Conservation (phyloP, 2,888 invertebrate genomes). For the Chrysomela aeneicollis region DNA sequence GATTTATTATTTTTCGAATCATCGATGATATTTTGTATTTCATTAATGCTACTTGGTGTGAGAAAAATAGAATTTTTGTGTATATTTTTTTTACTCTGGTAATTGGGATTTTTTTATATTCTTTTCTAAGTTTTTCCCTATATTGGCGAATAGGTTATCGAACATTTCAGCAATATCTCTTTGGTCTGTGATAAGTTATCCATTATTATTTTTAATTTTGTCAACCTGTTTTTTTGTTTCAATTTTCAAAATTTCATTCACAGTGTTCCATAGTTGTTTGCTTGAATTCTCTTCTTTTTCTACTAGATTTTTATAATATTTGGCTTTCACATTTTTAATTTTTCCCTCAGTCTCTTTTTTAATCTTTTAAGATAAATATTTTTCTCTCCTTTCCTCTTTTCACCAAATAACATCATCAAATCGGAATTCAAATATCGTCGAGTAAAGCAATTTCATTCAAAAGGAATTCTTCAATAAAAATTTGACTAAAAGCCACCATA, state of each 20-base stretch:
- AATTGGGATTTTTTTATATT: neutral
- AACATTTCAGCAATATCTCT: conserved; percentile 3
- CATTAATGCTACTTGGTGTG: neutral
- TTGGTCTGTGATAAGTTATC: neutral
- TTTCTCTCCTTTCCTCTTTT: too few species aligned
- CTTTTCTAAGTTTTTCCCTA: conserved; percentile 1
- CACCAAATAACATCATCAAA: too few species aligned
- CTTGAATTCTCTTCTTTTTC: neutral
- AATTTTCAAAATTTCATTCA: neutral
- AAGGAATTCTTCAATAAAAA: too few species aligned
- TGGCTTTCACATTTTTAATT: neutral
- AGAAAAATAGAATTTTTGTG: neutral
- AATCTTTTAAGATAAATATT: neutral
- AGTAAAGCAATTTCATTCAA: too few species aligned
- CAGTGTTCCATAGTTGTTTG: neutral
- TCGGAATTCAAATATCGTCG: too few species aligned
- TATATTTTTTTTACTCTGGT: neutral
- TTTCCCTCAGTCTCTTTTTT: neutral
- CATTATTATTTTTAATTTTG: neutral
- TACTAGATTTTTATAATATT: neutral
- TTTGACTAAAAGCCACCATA: too few species aligned
- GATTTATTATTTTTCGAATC: neutral
- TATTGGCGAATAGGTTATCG: conserved; percentile 1
- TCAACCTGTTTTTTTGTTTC: neutral
- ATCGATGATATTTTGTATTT: neutral